Evolutionary conservation across 2,113 vertebrate genomes (phyloP).

Genomic region (Monopterus albus): DNA sequence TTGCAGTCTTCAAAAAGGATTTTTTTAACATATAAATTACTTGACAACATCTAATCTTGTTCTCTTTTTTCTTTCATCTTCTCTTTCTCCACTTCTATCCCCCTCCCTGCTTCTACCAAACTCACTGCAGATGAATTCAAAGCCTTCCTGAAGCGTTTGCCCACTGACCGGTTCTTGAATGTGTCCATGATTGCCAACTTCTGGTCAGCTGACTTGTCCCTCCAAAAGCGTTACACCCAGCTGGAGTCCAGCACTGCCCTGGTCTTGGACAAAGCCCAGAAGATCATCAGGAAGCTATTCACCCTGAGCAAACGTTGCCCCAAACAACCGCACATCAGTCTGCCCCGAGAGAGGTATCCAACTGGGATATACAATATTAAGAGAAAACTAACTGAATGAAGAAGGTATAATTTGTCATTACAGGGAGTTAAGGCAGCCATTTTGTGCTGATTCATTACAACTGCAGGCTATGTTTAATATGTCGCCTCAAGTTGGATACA

Average conservation of each 20-base stretch:
- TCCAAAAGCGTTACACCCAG: slow-evolving; percentile 92
- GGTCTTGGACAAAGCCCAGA: slow-evolving; percentile 88
- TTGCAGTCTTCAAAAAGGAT: background rate
- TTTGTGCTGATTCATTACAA: slow-evolving; percentile 29
- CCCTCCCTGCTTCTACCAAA: slow-evolving; percentile 10
- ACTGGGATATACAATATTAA: background rate
- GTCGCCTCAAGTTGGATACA: background rate
- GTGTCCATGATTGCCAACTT: slow-evolving; percentile 89
- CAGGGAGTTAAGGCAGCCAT: slow-evolving; percentile 1
- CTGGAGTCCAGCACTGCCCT: slow-evolving; percentile 87
- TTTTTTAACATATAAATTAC: slow-evolving; percentile 18
- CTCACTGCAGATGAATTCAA: slow-evolving; percentile 90
- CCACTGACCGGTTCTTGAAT: slow-evolving; percentile 91
- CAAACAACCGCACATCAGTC: slow-evolving; percentile 90
- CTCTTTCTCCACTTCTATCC: background rate
- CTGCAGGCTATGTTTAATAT: slow-evolving; percentile 13
- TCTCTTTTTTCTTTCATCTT: slow-evolving; percentile 3
- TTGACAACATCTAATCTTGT: slow-evolving; percentile 1
- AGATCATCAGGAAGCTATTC: slow-evolving; percentile 92
- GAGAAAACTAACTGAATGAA: slow-evolving; percentile 13
- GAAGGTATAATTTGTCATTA: slow-evolving; percentile 20
- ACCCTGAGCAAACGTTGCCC: slow-evolving; percentile 95
- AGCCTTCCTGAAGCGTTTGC: slow-evolving; percentile 89
- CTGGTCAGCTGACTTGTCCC: slow-evolving; percentile 87
- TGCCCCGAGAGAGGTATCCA: slow-evolving; percentile 91